phyloP scores from a whole-genome alignment of 2,113 vertebrate genomes.

The Ammospiza caudacuta region DNA sequence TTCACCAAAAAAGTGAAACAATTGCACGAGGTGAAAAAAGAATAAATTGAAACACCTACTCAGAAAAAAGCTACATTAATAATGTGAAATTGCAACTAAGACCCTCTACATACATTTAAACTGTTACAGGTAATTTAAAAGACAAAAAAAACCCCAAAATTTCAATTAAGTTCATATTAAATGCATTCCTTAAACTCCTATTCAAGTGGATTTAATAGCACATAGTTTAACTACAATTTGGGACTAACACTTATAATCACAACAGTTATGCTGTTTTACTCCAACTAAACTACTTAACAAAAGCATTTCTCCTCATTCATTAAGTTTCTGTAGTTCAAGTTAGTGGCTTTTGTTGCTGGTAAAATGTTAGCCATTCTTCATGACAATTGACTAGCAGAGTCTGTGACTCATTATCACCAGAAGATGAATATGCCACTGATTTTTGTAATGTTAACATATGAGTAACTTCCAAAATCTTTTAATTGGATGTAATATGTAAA shows the following conservation, averaged over 20 bases:
- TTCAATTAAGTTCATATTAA: not conserved
- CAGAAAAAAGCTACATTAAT: not conserved
- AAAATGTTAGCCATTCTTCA: not conserved
- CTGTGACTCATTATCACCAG: conserved; percentile 62
- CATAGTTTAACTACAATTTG: not conserved
- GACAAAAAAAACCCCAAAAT: not conserved
- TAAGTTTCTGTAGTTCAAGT: not conserved
- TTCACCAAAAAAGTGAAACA: not conserved
- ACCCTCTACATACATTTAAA: not conserved
- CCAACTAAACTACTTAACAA: not conserved
- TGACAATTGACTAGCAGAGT: not conserved
- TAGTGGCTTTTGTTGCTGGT: not conserved
- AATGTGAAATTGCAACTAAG: not conserved
- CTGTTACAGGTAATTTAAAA: not conserved
- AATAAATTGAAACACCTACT: not conserved
- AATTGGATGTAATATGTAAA: not conserved
- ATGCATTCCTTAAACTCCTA: not conserved
- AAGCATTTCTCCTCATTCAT: not conserved
- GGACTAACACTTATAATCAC: not conserved
- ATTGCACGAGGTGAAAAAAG: not conserved
- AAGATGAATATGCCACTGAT: not conserved
- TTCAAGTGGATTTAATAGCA: not conserved
- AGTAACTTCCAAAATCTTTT: conserved; percentile 23
- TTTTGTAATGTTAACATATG: not conserved
- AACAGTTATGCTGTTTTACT: not conserved